Evolutionary conservation across 2,797 vertebrate species (phyloP), one percentile per base, ranked within the genome.

Genomic region (Epinephelus coioides): DNA sequence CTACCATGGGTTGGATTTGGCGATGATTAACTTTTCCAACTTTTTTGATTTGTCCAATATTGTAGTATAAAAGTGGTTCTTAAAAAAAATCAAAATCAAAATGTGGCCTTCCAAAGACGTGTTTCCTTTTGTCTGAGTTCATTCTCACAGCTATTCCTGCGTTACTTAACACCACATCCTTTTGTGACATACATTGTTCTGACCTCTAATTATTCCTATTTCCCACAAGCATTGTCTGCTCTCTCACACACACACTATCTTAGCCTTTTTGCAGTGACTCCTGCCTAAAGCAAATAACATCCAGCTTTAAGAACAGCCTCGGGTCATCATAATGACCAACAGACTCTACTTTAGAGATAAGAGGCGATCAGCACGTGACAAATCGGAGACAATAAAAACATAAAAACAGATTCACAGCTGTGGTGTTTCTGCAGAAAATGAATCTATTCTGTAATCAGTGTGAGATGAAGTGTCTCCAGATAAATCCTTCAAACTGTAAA

Each of bases 381-480:
- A 51, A 75, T 7, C 46, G 15, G 67, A 73, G 50, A 71, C 63
- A 82, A 80, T 59, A 40, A 61, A 78, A 66, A 49, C 62, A 49
- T 15, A 0, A 25, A 57, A 56, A 76, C 19, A 46, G 25, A 69
- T 71, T 69, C 14, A 6, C n/a, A 72, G 46, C 44, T 44, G 60
- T 43, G 10, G 18, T n/a, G 18, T 49, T 70, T 34, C 15, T 69
- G 43, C 64, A 55, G n/a, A 46, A 55, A 62, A 66, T 50, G 0
- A n/a, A 17, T 62, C 12, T 40, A 2, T 61, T 56, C 12, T 2
- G 34, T 68, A 50, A 25, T 68, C 6, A 50, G 50, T 72, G 44
- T 21, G 51, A 46, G 18, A 61, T 66, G 14, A 60, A 61, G 51
- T 57, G 63, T 54, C 34, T 27, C 30, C 17, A 46, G 56, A 62